Evolutionary conservation across 2,888 invertebrate genomes (phyloP).

Genomic region (Athrips mouffetella): DNA sequence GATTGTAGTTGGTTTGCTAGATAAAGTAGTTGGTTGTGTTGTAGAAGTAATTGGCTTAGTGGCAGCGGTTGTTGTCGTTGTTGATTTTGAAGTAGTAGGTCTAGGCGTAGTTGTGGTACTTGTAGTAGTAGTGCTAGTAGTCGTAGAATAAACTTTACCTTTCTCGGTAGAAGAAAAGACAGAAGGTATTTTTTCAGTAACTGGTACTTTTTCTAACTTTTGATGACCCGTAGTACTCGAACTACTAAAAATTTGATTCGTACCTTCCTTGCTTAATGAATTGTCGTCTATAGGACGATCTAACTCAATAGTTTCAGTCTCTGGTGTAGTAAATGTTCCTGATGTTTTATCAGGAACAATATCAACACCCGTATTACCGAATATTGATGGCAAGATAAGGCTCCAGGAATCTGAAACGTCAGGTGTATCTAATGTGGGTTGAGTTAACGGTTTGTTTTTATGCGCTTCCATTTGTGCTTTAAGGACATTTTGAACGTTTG

Average conservation of each 20-base stretch:
- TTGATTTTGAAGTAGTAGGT: slow-evolving; percentile 28
- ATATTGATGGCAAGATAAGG: slow-evolving; percentile 87
- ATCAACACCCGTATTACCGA: slow-evolving; percentile 83
- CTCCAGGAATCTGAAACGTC: slow-evolving; percentile 89
- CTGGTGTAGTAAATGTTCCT: slow-evolving; percentile 56
- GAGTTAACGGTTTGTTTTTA: slow-evolving; percentile 66
- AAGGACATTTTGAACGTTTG: slow-evolving; percentile 89
- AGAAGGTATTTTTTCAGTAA: slow-evolving; percentile 30
- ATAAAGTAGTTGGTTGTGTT: slow-evolving; percentile 24
- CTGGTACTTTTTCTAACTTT: slow-evolving; percentile 24
- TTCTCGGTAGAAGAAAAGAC: slow-evolving; percentile 25
- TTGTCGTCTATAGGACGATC: slow-evolving; percentile 41
- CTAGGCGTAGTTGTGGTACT: slow-evolving; percentile 30
- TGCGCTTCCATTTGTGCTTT: slow-evolving; percentile 86
- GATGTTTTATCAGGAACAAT: slow-evolving; percentile 75
- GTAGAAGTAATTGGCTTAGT: slow-evolving; percentile 27
- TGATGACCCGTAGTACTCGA: slow-evolving; percentile 33
- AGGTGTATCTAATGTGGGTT: slow-evolving; percentile 81
- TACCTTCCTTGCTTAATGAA: slow-evolving; percentile 53
- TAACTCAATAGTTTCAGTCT: slow-evolving; percentile 62
- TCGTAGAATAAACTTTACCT: slow-evolving; percentile 22
- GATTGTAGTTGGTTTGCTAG: slow-evolving; percentile 21
- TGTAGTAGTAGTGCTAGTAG: slow-evolving; percentile 29
- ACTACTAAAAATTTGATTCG: slow-evolving; percentile 37
- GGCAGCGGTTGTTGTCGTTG: slow-evolving; percentile 26